Evolutionary conservation across 2,113 vertebrate genomes (phyloP), one percentile per base, ranked within the genome.

Genomic region (Myotis davidii): DNA sequence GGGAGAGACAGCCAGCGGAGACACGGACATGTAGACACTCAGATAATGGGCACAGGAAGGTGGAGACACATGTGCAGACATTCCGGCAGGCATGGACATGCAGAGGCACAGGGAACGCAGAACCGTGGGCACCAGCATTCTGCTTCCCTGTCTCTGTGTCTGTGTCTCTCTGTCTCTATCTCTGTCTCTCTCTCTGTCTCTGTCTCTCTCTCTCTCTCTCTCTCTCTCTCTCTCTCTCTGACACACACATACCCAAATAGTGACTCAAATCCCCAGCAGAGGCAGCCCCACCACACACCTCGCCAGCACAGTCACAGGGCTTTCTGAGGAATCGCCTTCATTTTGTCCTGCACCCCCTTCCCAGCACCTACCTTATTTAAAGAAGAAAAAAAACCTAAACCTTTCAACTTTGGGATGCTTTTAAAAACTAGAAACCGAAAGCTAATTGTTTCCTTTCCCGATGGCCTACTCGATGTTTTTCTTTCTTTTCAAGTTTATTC

Each of bases 51-150:
- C 81, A n/a, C 42, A 29, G 74, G 65, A 52, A 92, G 91, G 93
- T 85, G 88, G 91, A 96, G 90, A 93, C 77, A 18, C n/a, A 1
- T 23, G 84, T 37, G 72, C 7, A 96, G 94, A 74, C 54, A 18
- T 52, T 52, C 65, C 32, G 91, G 70, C 97, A 88, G 59, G 97
- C 73, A 94, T 1, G 45, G 85, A 81, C 96, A 90, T 17, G 97
- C 78, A 84, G 6, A 88, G 69, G 76, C 61, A 56, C 6, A 86
- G 85, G 32, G 72, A 76, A 50, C 21, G 83, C 59, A 56, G 91
- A 82, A 67, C 77, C 50, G 20, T 16, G 88, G 73, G 70, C 93
- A 86, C 76, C 32, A 32, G 74, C 84, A 8, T 18, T 50, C 25
- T 20, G 9, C 20, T 12, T 37, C 21, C 17, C 5, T 3, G 6